Conservation (phyloP, 2,888 invertebrate genomes). For the Isotomurus palustris region DNA sequence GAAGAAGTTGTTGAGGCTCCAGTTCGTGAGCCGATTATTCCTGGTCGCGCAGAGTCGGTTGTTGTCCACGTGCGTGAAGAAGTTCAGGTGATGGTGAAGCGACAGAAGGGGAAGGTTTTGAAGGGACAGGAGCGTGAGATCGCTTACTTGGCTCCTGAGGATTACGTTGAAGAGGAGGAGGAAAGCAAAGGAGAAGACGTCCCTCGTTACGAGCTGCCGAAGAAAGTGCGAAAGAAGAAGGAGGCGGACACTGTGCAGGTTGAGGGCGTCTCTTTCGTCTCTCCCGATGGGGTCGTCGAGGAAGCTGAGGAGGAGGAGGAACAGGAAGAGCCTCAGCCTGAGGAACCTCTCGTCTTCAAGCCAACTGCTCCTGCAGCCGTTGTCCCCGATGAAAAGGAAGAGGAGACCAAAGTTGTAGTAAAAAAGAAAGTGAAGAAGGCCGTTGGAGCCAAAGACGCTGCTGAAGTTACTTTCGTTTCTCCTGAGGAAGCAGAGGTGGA, state of each 20-base stretch:
- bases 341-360: no score
- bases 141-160: background rate
- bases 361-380: no score
- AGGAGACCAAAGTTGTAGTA: no score
- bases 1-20: background rate
- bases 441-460: no score
- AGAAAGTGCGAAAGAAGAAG: background rate
- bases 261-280: background rate
- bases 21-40: background rate
- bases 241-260: background rate
- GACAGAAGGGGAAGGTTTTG: background rate
- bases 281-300: background rate
- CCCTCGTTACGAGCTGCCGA: background rate
- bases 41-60: no score
- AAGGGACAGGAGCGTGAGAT: background rate
- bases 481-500: background rate
- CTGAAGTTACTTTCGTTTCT: background rate
- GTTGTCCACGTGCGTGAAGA: background rate
- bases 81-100: background rate
- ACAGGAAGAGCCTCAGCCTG: no score
- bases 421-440: no score
- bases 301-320: background rate
- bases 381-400: no score
- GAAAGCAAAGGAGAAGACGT: background rate
- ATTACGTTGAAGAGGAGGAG: conserved; percentile 2